A percentile compares a stretch with the other conserved stretches of the same genome.
These are phyloP conservation scores for Elanus axillaris DNA, from an alignment of 2,113 vertebrate genomes.

Conservation along the genomic window DNA sequence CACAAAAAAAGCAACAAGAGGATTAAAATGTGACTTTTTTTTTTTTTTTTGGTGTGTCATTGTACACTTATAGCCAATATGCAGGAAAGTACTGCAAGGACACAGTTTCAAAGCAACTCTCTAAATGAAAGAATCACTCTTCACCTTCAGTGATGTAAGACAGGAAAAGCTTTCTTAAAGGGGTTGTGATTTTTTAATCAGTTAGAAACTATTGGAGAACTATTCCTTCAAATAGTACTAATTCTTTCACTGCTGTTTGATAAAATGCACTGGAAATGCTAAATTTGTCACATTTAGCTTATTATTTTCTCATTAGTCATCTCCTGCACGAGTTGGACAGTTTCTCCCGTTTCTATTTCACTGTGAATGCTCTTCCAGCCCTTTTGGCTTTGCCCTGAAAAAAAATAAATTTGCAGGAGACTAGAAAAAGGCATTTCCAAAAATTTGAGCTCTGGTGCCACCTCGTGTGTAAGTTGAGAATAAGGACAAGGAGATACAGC, in stretches of 20 bases:
- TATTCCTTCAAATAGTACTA: neutral
- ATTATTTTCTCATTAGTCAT: neutral
- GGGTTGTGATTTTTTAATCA: neutral
- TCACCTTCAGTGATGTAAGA: neutral
- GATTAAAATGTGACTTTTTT: neutral
- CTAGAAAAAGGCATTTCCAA: neutral
- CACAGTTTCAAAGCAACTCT: neutral
- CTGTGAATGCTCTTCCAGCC: neutral
- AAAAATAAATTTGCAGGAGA: neutral
- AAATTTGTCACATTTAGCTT: neutral
- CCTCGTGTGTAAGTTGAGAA: neutral
- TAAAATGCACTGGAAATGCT: neutral
- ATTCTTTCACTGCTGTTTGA: neutral
- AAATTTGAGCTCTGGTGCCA: neutral
- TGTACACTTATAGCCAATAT: neutral
- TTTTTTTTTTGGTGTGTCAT: neutral
- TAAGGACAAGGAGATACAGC: neutral
- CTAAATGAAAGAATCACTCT: neutral
- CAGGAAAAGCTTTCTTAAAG: neutral
- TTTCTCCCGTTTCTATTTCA: neutral
- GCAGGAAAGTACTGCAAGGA: neutral
- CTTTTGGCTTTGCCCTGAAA: neutral
- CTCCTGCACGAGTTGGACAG: fast-evolving
- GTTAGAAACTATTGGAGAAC: neutral
- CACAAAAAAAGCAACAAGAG: neutral